Evolutionary conservation across 1,140 invertebrate genomes (phyloP), one percentile per base, ranked within the genome.

Genomic region (Bradynema listronoti): DNA sequence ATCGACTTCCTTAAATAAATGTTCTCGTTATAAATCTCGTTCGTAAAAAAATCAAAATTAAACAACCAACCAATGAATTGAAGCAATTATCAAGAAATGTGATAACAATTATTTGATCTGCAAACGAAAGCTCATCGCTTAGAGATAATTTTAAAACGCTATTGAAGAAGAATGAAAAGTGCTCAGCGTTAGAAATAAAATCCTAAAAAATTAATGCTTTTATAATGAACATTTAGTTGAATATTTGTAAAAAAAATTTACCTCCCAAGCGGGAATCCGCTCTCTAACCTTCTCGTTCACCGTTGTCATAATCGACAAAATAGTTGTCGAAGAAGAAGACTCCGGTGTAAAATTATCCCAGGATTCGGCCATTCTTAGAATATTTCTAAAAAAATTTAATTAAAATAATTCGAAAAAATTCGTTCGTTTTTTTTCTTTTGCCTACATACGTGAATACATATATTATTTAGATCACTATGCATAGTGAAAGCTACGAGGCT

Each of bases 201-300:
- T 85, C 84, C 84, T 87, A 75, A 39, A 71, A 71, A 41, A 16
- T 67, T 39, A n/a, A 36, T 16, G 73, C 33, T 46, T 30, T 42
- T 22, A 59, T 43, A 22, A 27, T n/a, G 41, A 39, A 33, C 33
- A 22, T 29, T 22, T 43, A 39, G 36, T 69, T 14, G 63, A 43
- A 30, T 0, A 75, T 41, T 7, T 14, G 19, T 25, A 11, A 68
- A 63, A 52, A 53, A 27, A 19, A 71, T 77, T 78, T 68, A 89
- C 86, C 77, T 88, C 85, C 93, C 93, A 98, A n/a, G 91, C 89
- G 61, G 88, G 87, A 11, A 97, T 90, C 66, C 92, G 81, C 81
- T 99, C 94, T 14, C 92, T 82, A 75, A 96, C 94, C 78, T 98
- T 98, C 75, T 98, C 93, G 84, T 98, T 99, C 9, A 97, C 85